Base-by-base conservation (phyloP, 2,888 invertebrate species). In the Pasiphila rectangulata region DNA sequence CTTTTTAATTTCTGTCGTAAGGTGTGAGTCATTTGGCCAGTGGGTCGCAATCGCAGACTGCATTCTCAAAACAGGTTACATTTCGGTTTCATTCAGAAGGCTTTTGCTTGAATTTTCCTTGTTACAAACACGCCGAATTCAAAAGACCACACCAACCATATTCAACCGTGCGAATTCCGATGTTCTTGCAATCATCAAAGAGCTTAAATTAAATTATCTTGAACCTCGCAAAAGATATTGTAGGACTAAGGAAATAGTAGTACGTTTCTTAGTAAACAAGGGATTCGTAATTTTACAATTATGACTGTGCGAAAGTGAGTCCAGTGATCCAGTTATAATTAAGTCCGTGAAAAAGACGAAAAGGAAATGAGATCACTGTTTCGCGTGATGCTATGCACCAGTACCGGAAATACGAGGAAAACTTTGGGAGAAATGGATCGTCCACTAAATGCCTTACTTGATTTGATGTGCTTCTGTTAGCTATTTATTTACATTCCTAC, bases 11-110 rank as follows among this genome's bases (percentile, higher is more conserved):
- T 45, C 39, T 36, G 24, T 19, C 21, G 19, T 38, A 9, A 19
- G 21, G 54, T 59, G 65, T 79, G 80, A 78, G 64, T 81, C 81
- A 81, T 66, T 74, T 68, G 79, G 77, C 62, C 77, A 81, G 64
- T 79, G 69, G 79, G 79, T 75, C 80, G 77, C 56, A 45, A 19
- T 37, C 40, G 59, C 61, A 61, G 47, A 56, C 61, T 65, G 72
- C 74, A 75, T 72, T 73, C 70, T 72, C 52, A 57, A 57, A 69
- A 72, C 77, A 61, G 72, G 76, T 75, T 73, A 51, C 57, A 57
- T 51, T 49, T 56, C 20, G 12, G 35, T 45, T 42, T 41, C 52
- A 57, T 59, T 57, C 50, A 57, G 53, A 49, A 54, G 46, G 46
- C 44, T 46, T 55, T 49, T 52, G 51, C 41, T 56, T 39, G 36